Evolutionary conservation across 2,797 vertebrate species (phyloP).

Genomic region (Lutjanus campechanus): DNA sequence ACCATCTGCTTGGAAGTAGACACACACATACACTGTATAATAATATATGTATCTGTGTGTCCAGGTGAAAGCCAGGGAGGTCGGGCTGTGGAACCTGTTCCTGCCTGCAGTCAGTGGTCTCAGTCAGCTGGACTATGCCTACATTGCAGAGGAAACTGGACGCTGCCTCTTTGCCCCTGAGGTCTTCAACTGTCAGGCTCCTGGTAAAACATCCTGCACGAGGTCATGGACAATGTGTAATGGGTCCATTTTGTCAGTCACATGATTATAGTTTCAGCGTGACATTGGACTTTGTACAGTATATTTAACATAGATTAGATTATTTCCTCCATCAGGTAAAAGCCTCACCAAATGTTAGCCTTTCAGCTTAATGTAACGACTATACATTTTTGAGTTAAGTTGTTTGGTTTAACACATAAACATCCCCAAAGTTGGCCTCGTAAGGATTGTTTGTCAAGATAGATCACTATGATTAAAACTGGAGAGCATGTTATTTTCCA

Average conservation of each 20-base stretch:
- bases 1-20: neutral
- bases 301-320: neutral
- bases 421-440: neutral
- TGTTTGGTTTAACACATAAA: neutral
- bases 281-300: neutral
- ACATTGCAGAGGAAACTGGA: conserved; percentile 94
- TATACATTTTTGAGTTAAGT: neutral
- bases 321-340: neutral
- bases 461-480: neutral
- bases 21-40: neutral
- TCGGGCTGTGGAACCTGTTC: conserved; percentile 96
- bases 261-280: neutral
- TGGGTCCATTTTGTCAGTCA: neutral
- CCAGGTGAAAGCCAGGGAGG: conserved; percentile 89
- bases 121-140: conserved; percentile 93
- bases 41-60: conserved; percentile 24
- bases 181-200: conserved; percentile 96
- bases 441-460: neutral
- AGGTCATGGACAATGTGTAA: neutral
- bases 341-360: neutral
- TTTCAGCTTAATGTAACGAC: neutral
- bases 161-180: conserved; percentile 90
- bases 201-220: conserved; percentile 84
- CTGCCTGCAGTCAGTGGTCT: conserved; percentile 91
- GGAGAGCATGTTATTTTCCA: neutral